phyloP scores from a whole-genome alignment of 2,113 vertebrate genomes.

The Panthera uncia region DNA sequence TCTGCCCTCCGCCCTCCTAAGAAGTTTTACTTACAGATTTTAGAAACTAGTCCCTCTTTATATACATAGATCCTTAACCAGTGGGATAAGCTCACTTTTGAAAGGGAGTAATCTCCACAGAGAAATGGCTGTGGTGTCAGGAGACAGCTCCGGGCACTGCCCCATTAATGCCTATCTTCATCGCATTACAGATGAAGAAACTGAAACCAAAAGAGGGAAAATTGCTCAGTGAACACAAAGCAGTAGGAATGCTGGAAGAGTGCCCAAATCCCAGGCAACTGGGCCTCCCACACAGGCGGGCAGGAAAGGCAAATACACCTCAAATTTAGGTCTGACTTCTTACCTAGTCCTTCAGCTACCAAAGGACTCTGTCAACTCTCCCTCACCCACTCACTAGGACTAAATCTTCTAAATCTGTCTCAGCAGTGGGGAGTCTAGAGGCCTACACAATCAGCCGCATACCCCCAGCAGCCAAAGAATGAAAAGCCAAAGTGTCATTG shows the following conservation, averaged over 20 bases:
- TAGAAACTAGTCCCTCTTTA: constrained; percentile 38
- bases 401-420: constrained; percentile 1
- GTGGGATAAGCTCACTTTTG: not conserved
- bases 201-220: not conserved
- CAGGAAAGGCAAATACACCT: not conserved
- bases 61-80: not conserved
- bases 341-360: not conserved
- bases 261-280: not conserved
- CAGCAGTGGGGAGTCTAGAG: not conserved
- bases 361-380: not conserved
- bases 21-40: not conserved
- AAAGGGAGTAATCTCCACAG: not conserved
- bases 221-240: constrained; percentile 15
- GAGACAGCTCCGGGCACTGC: not conserved
- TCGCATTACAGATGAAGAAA: not conserved
- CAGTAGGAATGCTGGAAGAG: not conserved
- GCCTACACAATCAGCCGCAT: not conserved
- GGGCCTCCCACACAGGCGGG: not conserved
- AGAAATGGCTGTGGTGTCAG: not conserved
- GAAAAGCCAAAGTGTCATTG: not conserved
- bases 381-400: not conserved
- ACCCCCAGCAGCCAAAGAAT: not conserved
- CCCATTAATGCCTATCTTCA: not conserved
- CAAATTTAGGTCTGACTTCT: constrained; percentile 25
- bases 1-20: not conserved